Evolutionary conservation across 1,140 invertebrate genomes (phyloP).

Genomic region (Drosophila nannoptera): DNA sequence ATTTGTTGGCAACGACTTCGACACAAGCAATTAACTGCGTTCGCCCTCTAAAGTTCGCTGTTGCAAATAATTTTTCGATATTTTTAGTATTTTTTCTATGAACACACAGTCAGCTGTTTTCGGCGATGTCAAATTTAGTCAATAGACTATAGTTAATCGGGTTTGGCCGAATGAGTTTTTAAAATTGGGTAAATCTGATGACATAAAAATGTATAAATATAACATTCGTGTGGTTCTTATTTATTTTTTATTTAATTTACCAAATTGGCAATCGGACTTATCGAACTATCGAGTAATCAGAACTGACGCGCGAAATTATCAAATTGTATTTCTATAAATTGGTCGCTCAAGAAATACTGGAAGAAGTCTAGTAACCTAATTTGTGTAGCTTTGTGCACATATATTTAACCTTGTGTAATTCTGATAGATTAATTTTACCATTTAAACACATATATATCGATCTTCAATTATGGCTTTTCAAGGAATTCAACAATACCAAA

Average conservation of each 20-base stretch:
- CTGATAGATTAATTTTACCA: neutral
- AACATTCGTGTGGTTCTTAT: too few species aligned
- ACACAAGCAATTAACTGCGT: conserved; percentile 21
- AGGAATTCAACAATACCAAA: neutral
- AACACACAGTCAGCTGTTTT: conserved; percentile 31
- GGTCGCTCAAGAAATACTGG: too few species aligned
- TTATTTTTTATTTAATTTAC: too few species aligned
- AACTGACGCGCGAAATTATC: neutral
- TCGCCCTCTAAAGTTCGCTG: conserved; percentile 23
- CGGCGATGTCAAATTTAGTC: too few species aligned
- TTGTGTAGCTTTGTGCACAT: too few species aligned
- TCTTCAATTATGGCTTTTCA: neutral
- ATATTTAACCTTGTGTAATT: too few species aligned
- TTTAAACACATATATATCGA: neutral
- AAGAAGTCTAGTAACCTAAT: too few species aligned
- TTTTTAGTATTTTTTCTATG: conserved; percentile 17
- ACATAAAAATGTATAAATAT: too few species aligned
- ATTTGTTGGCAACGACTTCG: conserved; percentile 19
- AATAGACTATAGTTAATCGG: too few species aligned
- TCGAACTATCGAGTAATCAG: neutral
- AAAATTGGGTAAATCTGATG: neutral
- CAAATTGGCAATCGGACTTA: neutral
- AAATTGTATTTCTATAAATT: neutral
- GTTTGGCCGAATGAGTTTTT: too few species aligned
- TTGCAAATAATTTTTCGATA: conserved; percentile 27